Base-by-base conservation (phyloP, 64 coral and sea anemone genomes). In the Hydrozoanthus tunicans region DNA sequence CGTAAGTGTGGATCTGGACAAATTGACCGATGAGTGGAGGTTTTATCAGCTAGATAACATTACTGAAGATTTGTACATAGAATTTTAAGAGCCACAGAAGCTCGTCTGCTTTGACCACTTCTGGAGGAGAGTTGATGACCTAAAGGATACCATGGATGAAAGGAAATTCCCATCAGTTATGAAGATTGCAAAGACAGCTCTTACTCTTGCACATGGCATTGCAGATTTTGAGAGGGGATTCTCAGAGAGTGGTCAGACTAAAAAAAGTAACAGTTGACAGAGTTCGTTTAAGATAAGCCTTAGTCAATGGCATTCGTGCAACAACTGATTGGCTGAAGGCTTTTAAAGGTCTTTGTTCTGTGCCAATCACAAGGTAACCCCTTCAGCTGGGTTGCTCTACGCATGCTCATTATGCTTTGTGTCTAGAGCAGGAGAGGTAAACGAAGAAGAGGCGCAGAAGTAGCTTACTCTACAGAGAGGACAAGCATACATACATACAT, bases 321-420 rank as follows among this genome's bases (percentile, higher is more conserved):
- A 43, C 86, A 74, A 14, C 70, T 76, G 70, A 89, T 77, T 55
- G 15, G 5, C 53, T 75, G 56, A 60, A 89, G 26, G 55, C 55
- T 51, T 89, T 89, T 59, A 75, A 73, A 66, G 85, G 17, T 89
- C 70, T 55, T 74, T n/a, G 70, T 89, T 73, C 70, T 73, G 70
- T 89, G 70, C 70, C 20, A 76, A 77, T 89, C 69, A 77, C 55
- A 77, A 74, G 9, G 59, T 56, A 89, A 89, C 73, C 59, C 23
- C 55, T 89, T 56, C 68, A 76, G 69, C 53, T 76, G 23, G 68
- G 85, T 77, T 23, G 55, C 61, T 74, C 70, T 56, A 14, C 80
- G 17, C 80, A 82, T 71, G 70, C 85, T 24, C 53, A 75, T 66
- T 60, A 76, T 60, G 56, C 43, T 74, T 8, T 89, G 53, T n/a